Conservation (phyloP, 2,113 vertebrate genomes). For the Passerina amoena region DNA sequence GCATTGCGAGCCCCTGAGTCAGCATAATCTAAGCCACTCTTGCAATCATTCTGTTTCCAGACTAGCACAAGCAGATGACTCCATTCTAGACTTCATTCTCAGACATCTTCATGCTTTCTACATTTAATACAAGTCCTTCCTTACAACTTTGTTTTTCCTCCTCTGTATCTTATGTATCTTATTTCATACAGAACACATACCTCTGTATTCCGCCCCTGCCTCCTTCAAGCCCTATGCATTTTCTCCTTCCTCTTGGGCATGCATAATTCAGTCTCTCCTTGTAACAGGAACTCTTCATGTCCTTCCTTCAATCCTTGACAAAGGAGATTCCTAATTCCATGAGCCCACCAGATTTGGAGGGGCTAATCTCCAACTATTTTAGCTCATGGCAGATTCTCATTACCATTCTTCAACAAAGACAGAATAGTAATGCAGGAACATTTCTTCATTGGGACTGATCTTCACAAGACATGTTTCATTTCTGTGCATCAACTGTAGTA, state of each 20-base stretch:
- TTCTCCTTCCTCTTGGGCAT: neutral
- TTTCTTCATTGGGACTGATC: neutral
- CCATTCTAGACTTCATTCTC: neutral
- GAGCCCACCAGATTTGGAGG: neutral
- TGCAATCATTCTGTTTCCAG: neutral
- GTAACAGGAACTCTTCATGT: neutral
- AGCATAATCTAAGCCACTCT: neutral
- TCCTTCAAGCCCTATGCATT: neutral
- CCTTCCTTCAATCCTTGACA: neutral
- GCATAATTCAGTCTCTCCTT: neutral
- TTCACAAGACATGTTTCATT: neutral
- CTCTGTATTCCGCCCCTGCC: neutral
- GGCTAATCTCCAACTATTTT: neutral
- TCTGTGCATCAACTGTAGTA: neutral
- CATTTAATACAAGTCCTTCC: neutral
- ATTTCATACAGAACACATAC: neutral
- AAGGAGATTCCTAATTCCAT: neutral
- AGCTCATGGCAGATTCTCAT: neutral
- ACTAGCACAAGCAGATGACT: neutral
- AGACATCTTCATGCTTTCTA: neutral
- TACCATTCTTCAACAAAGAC: neutral
- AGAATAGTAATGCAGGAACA: neutral
- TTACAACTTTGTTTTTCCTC: neutral
- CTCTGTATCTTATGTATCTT: neutral
- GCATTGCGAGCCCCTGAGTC: neutral